phyloP scores from a whole-genome alignment of 2,113 vertebrate species.

The Pseudorhombus dupliciocellatus region DNA sequence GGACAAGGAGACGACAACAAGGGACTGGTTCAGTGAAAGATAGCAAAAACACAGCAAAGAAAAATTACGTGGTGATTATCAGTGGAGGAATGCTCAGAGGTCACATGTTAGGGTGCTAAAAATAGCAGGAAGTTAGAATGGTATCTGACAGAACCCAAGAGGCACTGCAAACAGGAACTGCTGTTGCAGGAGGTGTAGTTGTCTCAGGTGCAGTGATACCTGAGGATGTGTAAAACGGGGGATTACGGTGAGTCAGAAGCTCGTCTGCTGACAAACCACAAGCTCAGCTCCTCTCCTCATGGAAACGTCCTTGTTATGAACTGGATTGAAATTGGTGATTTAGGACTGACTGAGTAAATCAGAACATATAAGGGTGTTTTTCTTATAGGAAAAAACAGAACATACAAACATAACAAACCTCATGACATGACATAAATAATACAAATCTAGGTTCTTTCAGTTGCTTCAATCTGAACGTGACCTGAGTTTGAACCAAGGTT shows the following conservation, averaged over 20 bases:
- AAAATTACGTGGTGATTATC: too few species aligned
- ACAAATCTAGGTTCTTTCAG: not conserved
- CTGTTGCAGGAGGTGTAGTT: not conserved
- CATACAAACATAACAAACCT: too few species aligned
- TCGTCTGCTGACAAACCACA: conserved; percentile 15
- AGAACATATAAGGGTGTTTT: not conserved
- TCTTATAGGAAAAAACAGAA: not conserved
- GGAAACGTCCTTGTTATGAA: not conserved
- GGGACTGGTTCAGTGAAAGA: conserved; percentile 9
- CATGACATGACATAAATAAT: too few species aligned
- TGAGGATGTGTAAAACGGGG: conserved; percentile 7
- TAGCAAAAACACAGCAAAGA: too few species aligned
- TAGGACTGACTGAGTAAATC: too few species aligned
- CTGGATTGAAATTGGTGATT: not conserved
- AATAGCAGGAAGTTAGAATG: not conserved
- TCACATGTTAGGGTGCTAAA: not conserved
- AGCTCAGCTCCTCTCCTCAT: not conserved
- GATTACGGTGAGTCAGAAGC: conserved; percentile 26
- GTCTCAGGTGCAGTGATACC: conserved; percentile 10
- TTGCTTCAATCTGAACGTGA: conserved; percentile 33
- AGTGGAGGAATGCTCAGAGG: too few species aligned
- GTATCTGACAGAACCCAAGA: not conserved
- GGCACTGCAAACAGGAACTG: not conserved
- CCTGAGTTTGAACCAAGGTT: conserved; percentile 19
- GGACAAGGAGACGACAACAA: conserved; percentile 1